phyloP scores from a whole-genome alignment of 2,888 invertebrate species.

The Neoitamus cyanurus region DNA sequence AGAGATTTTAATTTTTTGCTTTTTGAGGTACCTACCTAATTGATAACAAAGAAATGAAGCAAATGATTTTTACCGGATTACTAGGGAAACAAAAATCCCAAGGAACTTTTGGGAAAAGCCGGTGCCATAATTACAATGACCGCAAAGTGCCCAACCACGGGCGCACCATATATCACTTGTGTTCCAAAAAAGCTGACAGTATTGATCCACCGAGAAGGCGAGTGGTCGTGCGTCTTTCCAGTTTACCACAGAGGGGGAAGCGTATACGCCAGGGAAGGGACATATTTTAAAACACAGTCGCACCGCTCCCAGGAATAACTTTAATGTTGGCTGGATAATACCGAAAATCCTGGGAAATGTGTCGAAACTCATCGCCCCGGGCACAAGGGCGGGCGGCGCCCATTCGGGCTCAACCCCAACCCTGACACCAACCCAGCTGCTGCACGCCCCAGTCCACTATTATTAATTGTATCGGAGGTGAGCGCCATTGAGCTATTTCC shows the following conservation, averaged over 20 bases:
- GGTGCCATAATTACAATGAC: background rate
- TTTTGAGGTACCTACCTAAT: too few relatives aligned
- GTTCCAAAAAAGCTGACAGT: conserved; percentile 5
- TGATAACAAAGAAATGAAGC: background rate
- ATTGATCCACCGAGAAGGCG: conserved; percentile 1
- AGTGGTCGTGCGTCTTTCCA: background rate
- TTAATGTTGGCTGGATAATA: background rate
- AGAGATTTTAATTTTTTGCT: too few relatives aligned
- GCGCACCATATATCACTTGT: background rate
- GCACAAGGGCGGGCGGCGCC: background rate
- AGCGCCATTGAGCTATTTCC: conserved; percentile 27
- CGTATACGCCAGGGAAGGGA: background rate
- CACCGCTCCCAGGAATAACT: background rate
- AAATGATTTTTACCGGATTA: background rate
- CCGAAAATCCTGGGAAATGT: conserved; percentile 5
- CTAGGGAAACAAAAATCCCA: background rate
- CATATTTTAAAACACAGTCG: background rate
- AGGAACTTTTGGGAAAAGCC: background rate
- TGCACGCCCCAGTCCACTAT: background rate
- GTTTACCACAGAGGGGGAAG: background rate
- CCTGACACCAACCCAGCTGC: background rate
- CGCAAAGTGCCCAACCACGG: background rate
- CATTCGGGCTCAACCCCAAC: background rate
- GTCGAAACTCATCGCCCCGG: background rate
- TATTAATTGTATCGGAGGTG: conserved; percentile 27